These are phyloP conservation scores for Phortica okadai DNA, from an alignment of 2,888 invertebrate genomes.

Conservation along the genomic window DNA sequence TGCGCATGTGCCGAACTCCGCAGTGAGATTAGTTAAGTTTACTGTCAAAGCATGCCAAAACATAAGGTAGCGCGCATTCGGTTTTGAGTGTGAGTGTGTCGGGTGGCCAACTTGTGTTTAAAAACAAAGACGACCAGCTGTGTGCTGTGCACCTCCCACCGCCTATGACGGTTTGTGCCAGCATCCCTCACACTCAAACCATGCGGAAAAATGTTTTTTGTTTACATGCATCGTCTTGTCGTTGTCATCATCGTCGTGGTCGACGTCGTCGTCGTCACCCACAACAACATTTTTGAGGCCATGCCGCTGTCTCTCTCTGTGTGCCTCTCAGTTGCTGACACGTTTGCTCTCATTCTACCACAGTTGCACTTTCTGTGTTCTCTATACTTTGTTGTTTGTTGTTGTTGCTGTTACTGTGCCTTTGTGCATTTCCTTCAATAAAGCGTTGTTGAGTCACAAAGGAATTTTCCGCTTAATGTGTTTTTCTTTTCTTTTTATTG, in stretches of 20 bases:
- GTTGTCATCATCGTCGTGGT: no score
- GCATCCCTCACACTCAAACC: neutral
- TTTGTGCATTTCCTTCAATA: constrained; percentile 16
- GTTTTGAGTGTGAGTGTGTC: neutral
- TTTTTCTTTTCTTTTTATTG: constrained; percentile 2
- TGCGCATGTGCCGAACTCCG: constrained; percentile 54
- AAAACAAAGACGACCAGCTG: constrained; percentile 20
- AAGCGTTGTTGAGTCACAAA: constrained; percentile 24
- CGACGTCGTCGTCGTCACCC: neutral
- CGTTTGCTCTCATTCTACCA: neutral
- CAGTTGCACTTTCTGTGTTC: neutral
- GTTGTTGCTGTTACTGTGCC: neutral
- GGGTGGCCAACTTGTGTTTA: neutral
- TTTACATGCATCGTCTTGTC: constrained; percentile 15
- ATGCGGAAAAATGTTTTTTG: constrained; percentile 3
- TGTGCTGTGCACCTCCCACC: neutral
- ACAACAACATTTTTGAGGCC: neutral
- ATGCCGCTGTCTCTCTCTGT: neutral
- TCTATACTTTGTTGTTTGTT: neutral
- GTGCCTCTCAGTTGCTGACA: neutral
- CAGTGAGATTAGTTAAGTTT: constrained; percentile 41
- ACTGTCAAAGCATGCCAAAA: constrained; percentile 46
- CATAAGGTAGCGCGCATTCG: neutral
- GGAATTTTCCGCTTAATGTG: constrained; percentile 17
- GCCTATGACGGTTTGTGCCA: neutral